Evolutionary conservation across 2,113 vertebrate species (phyloP).

Genomic region (Mesocricetus auratus): DNA sequence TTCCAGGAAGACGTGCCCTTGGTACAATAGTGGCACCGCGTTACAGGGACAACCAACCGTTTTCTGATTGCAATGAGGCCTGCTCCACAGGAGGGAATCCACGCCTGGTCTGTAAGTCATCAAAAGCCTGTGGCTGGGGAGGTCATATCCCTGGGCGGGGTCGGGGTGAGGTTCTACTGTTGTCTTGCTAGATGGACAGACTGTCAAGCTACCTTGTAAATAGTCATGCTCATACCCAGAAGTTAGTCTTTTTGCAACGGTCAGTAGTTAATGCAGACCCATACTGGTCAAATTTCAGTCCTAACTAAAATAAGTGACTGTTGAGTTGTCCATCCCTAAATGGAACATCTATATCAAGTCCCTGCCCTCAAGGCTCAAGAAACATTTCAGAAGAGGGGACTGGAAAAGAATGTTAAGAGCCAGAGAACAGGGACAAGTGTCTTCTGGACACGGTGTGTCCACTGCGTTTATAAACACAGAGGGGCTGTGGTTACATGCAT

Average conservation of each 20-base stretch:
- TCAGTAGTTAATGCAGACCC: too few species aligned
- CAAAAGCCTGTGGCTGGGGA: background rate
- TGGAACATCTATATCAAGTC: background rate
- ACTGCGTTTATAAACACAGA: too few species aligned
- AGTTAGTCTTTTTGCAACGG: background rate
- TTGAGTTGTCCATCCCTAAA: background rate
- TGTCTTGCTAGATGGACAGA: background rate
- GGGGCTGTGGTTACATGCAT: background rate
- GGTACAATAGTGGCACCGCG: fast-evolving
- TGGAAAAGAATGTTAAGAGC: background rate
- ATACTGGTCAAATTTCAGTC: background rate
- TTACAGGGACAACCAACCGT: background rate
- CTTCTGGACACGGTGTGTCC: background rate
- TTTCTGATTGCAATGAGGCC: background rate
- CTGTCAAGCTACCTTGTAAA: background rate
- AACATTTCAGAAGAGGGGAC: background rate
- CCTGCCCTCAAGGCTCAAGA: background rate
- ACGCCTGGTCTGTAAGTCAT: background rate
- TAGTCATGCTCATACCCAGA: background rate
- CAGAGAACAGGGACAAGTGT: background rate
- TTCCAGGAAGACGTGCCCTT: background rate
- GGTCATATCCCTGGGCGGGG: background rate
- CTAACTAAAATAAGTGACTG: background rate
- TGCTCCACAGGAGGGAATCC: background rate
- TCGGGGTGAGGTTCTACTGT: background rate